Percentiles rank a stretch among this genome's conserved stretches.
phyloP scores from a whole-genome alignment of 2,888 invertebrate genomes.

The Crioceris asparagi region DNA sequence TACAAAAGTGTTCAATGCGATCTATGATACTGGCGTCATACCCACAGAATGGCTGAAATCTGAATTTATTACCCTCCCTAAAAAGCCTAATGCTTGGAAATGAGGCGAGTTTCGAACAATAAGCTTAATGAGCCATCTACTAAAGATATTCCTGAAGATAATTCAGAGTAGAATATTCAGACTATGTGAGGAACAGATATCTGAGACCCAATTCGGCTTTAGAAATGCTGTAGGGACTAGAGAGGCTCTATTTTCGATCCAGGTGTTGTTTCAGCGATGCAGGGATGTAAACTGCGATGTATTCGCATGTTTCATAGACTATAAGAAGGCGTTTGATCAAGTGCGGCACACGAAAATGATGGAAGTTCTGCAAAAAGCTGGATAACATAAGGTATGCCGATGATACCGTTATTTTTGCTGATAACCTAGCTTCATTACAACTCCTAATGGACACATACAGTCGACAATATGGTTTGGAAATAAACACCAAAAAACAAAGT shows the following conservation, averaged over 20 bases:
- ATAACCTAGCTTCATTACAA: no score
- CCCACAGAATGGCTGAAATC: constrained; percentile 7
- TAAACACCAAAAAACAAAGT: no score
- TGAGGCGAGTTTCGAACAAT: constrained; percentile 7
- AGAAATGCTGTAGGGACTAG: neutral
- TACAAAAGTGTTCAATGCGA: neutral
- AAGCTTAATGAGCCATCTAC: constrained; percentile 8
- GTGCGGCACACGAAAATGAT: neutral
- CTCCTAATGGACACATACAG: no score
- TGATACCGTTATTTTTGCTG: no score
- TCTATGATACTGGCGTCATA: neutral
- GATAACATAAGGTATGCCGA: no score
- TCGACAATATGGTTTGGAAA: no score
- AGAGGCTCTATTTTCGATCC: neutral
- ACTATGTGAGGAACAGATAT: neutral
- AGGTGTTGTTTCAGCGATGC: neutral
- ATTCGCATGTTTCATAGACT: neutral
- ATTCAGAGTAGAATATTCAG: constrained; percentile 8
- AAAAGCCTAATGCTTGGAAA: constrained; percentile 3
- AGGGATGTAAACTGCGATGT: neutral
- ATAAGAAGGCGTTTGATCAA: neutral
- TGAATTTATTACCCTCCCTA: constrained; percentile 8
- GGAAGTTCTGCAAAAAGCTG: no score
- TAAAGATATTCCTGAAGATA: constrained; percentile 9
- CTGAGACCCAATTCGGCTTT: no score